These are phyloP conservation scores for Ophion costatus DNA, from an alignment of 2,888 invertebrate species.

Conservation along the genomic window DNA sequence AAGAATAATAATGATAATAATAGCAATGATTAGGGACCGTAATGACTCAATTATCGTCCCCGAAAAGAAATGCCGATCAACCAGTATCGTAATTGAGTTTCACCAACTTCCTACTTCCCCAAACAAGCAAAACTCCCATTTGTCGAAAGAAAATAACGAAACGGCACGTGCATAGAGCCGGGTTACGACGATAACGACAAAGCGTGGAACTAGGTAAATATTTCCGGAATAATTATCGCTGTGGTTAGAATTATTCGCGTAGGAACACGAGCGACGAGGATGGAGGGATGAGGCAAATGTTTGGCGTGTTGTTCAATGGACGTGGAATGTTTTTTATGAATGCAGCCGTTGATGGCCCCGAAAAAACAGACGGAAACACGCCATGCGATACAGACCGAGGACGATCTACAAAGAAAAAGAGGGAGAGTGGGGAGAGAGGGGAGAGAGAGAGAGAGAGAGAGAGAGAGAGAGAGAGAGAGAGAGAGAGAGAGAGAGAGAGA, in stretches of 20 bases:
- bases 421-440: too few relatives aligned
- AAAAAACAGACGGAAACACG: not conserved
- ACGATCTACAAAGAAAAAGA: not conserved
- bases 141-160: not conserved
- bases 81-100: too few relatives aligned
- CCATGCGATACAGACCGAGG: not conserved
- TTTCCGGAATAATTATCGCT: not conserved
- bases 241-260: not conserved
- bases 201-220: not conserved
- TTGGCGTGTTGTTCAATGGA: not conserved
- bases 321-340: not conserved
- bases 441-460: not conserved
- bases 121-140: not conserved
- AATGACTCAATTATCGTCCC: too few relatives aligned
- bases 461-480: slow-evolving; percentile 12
- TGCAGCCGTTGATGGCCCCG: not conserved
- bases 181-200: not conserved
- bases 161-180: not conserved
- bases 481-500: slow-evolving; percentile 13
- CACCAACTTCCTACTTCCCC: not conserved
- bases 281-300: not conserved
- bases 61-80: too few relatives aligned
- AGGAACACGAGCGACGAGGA: not conserved
- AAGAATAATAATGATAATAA: too few relatives aligned
- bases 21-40: too few relatives aligned